Evolutionary conservation across 2,113 vertebrate species (phyloP).

Genomic region (Dasyornis broadbenti): DNA sequence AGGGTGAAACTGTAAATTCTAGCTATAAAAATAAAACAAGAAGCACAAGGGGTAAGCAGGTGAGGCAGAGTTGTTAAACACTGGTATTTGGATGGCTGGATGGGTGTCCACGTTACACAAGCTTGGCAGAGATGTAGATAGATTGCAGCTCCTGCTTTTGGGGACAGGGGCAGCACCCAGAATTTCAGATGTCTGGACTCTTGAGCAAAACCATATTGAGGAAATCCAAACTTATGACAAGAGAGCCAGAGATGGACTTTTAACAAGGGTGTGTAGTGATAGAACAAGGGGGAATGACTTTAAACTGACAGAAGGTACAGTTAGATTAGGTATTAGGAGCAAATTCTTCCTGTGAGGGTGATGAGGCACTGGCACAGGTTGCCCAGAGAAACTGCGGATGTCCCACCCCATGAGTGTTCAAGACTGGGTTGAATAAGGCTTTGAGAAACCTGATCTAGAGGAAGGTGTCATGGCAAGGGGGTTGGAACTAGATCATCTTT

Average conservation of each 20-base stretch:
- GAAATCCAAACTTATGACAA: not conserved
- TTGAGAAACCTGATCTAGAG: not conserved
- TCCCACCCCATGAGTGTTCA: not conserved
- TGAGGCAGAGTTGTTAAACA: not conserved
- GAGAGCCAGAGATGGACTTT: not conserved
- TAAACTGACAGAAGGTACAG: not conserved
- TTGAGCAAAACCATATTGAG: not conserved
- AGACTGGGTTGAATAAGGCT: not conserved
- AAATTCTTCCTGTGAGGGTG: not conserved
- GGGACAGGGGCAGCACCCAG: not conserved
- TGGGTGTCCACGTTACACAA: not conserved
- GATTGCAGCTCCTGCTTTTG: not conserved
- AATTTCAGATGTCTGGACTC: not conserved
- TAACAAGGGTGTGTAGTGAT: not conserved
- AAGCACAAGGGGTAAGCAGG: not conserved
- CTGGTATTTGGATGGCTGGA: not conserved
- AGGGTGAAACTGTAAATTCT: conserved; percentile 3
- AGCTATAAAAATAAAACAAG: not conserved
- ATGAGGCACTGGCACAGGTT: not conserved
- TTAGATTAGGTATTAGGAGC: not conserved
- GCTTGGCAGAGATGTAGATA: not conserved
- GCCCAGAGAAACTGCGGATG: not conserved
- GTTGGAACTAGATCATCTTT: not conserved
- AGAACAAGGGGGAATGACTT: not conserved
- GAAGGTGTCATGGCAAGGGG: not conserved